phyloP scores from a whole-genome alignment of 2,888 invertebrate species.

The Volucella inflata region DNA sequence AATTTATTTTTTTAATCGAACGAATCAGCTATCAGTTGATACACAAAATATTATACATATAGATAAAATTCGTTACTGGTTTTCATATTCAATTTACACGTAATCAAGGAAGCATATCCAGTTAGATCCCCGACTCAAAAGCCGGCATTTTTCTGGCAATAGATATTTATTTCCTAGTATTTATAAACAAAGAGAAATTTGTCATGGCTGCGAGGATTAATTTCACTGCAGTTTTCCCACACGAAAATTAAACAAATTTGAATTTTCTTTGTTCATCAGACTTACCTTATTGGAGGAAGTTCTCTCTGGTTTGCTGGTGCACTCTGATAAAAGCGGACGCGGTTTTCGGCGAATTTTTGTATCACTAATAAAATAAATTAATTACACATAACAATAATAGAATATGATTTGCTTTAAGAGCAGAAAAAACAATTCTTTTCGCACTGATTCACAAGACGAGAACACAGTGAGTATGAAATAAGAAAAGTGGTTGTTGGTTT shows the following conservation, averaged over 20 bases:
- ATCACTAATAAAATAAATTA: slow-evolving; percentile 19
- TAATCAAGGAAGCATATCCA: slow-evolving; percentile 7
- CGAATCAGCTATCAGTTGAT: not conserved
- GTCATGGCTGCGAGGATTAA: slow-evolving; percentile 54
- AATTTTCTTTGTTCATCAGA: slow-evolving; percentile 41
- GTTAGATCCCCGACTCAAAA: not conserved
- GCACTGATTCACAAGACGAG: slow-evolving; percentile 69
- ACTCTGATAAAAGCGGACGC: slow-evolving; percentile 10
- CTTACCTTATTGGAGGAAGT: slow-evolving; percentile 38
- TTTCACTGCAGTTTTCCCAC: slow-evolving; percentile 25
- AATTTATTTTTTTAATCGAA: slow-evolving; percentile 4
- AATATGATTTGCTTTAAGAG: slow-evolving; percentile 13
- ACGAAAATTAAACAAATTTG: not conserved
- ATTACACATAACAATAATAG: slow-evolving; percentile 45
- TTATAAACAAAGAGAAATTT: slow-evolving; percentile 64
- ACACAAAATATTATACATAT: no score
- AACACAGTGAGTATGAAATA: slow-evolving; percentile 58
- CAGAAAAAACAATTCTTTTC: slow-evolving; percentile 55
- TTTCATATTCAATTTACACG: slow-evolving; percentile 32
- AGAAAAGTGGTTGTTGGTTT: slow-evolving; percentile 70
- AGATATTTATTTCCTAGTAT: slow-evolving; percentile 43
- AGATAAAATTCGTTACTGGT: no score
- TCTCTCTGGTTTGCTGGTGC: not conserved
- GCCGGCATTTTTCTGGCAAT: slow-evolving; percentile 58
- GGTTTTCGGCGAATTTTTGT: slow-evolving; percentile 13